A percentile compares a stretch with the other conserved stretches of the same genome.
These are phyloP conservation scores for Loris lydekkerianus DNA, from an alignment of 2,797 vertebrate genomes.

Conservation along the genomic window DNA sequence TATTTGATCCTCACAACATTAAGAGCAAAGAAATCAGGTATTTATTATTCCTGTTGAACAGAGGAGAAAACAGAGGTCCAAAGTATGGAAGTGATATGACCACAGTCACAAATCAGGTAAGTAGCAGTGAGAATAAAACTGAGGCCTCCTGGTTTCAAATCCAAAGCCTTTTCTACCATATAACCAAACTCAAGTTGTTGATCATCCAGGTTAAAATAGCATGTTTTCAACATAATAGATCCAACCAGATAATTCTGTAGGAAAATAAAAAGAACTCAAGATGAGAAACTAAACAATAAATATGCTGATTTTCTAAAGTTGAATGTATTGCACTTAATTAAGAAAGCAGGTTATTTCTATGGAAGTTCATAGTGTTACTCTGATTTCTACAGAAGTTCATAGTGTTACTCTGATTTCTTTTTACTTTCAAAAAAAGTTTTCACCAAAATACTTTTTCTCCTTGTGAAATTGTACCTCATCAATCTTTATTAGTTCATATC, in stretches of 20 bases:
- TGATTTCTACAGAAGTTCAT: constrained; percentile 34
- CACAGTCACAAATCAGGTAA: not conserved
- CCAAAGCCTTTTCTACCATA: not conserved
- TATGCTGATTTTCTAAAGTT: constrained; percentile 52
- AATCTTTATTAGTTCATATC: constrained; percentile 61
- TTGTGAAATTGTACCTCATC: constrained; percentile 61
- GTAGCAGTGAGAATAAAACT: not conserved
- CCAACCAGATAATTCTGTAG: constrained; percentile 8
- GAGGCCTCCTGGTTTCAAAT: not conserved
- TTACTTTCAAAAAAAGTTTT: constrained; percentile 46
- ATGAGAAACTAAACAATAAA: constrained; percentile 60
- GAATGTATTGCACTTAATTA: constrained; percentile 15
- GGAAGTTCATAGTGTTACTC: constrained; percentile 20
- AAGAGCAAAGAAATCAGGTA: constrained; percentile 14
- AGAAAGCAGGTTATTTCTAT: constrained; percentile 52
- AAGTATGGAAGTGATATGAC: not conserved
- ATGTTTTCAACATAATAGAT: constrained; percentile 39
- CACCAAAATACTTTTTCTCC: constrained; percentile 55
- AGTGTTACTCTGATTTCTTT: constrained; percentile 47
- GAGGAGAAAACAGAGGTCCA: constrained; percentile 3
- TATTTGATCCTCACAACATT: constrained; percentile 41
- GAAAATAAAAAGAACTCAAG: constrained; percentile 41
- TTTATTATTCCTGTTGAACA: constrained; percentile 37
- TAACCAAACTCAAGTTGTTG: constrained; percentile 27
- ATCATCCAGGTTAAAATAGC: not conserved